Conservation (phyloP, 2,113 vertebrate species). For the Gadus macrocephalus region DNA sequence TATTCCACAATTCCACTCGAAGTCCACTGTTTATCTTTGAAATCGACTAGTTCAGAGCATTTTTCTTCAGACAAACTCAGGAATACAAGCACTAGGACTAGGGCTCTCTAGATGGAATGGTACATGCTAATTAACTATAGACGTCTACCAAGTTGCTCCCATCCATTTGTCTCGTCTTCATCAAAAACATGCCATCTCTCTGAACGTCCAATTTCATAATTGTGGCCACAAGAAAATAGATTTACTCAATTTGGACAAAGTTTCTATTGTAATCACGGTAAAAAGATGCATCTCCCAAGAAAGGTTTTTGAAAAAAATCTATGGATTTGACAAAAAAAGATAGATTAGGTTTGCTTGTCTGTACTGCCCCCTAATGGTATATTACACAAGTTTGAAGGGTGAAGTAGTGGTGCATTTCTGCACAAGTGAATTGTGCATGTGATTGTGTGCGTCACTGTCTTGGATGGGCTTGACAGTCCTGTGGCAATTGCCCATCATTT, state of each 20-base stretch:
- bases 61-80: not conserved
- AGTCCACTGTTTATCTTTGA: not conserved
- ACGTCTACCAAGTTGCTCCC: too few relatives aligned
- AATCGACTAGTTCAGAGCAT: not conserved
- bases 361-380: slow-evolving; percentile 28
- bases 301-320: slow-evolving; percentile 31
- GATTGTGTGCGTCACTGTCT: slow-evolving; percentile 14
- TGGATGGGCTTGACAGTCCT: slow-evolving; percentile 15
- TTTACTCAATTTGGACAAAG: too few relatives aligned
- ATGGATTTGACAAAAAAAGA: slow-evolving; percentile 4
- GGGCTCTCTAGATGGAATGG: slow-evolving; percentile 51
- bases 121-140: slow-evolving; percentile 36
- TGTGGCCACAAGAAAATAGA: too few relatives aligned
- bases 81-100: not conserved
- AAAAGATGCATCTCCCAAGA: not conserved
- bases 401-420: slow-evolving; percentile 21
- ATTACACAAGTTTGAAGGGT: slow-evolving; percentile 10
- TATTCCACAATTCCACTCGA: not conserved
- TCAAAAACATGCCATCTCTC: not conserved
- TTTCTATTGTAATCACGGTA: not conserved
- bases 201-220: too few relatives aligned
- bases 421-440: slow-evolving; percentile 46
- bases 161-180: slow-evolving; percentile 17
- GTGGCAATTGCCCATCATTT: slow-evolving; percentile 18
- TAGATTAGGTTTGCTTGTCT: slow-evolving; percentile 16